Base-by-base conservation (phyloP, 2,113 vertebrate genomes). In the Lagopus leucura region DNA sequence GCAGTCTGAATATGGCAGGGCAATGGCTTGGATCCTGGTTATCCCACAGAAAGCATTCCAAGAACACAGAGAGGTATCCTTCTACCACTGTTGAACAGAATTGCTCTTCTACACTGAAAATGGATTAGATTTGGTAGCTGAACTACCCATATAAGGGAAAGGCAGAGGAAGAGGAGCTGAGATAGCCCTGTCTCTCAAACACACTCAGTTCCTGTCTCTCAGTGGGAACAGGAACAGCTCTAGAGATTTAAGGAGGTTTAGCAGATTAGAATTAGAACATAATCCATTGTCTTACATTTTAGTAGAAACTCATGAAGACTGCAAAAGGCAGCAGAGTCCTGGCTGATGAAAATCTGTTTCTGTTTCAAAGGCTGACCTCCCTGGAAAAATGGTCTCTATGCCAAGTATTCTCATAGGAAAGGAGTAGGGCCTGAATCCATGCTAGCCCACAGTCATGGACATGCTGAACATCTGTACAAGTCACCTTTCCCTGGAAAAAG, bases 341-440 rank as follows among this genome's bases (percentile, higher is more conserved):
- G 55, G 54, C 13, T 61, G 72, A 65, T 81, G 90, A 91, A 94
- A 80, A 80, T 75, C 69, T 67, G 71, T 65, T 87, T 1, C 5
- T n/a, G 21, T 91, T 96, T 96, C 82, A 92, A 90, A 96, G 80
- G 74, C 74, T 95, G 84, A 89, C 57, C 82, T 94, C n/a, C 57
- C 89, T 81, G 91, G 88, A 72, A 95, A 78, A 69, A 69, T 70
- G 54, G 73, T 65, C 27, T 92, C 65, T 81, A 38, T 88, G 66
- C 69, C 76, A 50, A 4, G 19, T 47, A 69, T 45, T 92, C 69
- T 91, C 82, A 42, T 38, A 88, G 73, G 82, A 81, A 86, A n/a
- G 70, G 69, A 88, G 52, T 50, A 69, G 40, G 8, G 47, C 34
- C 76, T 90, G 82, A 47, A 75, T 88, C 69, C 76, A 61, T 0